Percentiles rank a stretch among this genome's conserved stretches.
These are phyloP conservation scores for Mugil cephalus DNA, from an alignment of 2,113 vertebrate species.

Conservation along the genomic window DNA sequence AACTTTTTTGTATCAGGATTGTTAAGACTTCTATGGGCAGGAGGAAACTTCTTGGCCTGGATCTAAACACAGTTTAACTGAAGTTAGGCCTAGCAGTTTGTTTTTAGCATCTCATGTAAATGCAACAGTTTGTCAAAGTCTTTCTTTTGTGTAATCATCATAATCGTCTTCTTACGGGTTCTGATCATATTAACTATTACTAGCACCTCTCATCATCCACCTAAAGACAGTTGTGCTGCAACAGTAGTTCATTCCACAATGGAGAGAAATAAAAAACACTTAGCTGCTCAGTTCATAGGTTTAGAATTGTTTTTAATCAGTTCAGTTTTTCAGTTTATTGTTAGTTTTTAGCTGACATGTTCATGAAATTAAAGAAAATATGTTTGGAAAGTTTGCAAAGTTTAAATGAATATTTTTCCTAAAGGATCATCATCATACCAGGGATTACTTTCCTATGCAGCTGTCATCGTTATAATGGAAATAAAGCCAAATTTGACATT, in stretches of 20 bases:
- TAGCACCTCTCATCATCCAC: conserved; percentile 19
- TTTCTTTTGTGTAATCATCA: background rate
- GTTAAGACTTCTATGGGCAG: too few species aligned
- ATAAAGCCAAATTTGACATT: background rate
- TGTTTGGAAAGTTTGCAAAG: too few species aligned
- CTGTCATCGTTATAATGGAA: conserved; percentile 6
- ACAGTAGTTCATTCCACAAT: conserved; percentile 42
- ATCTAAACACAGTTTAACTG: conserved; percentile 11
- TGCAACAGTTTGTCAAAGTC: background rate
- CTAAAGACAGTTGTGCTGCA: conserved; percentile 11
- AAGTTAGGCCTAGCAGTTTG: background rate
- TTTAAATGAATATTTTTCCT: too few species aligned
- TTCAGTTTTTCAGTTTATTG: conserved; percentile 6
- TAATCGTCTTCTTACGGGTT: conserved; percentile 3
- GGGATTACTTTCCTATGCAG: conserved; percentile 29
- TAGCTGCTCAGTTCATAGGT: conserved; percentile 30
- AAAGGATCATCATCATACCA: too few species aligned
- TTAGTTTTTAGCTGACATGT: conserved; percentile 6
- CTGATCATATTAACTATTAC: conserved; percentile 2
- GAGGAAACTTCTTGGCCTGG: background rate
- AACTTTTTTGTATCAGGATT: too few species aligned
- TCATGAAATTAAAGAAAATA: background rate
- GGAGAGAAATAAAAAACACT: conserved; percentile 26
- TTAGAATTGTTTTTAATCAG: conserved; percentile 25
- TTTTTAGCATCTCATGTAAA: background rate